Evolutionary conservation across 2,888 invertebrate species (phyloP).

Genomic region (Tiliacea citrago): DNA sequence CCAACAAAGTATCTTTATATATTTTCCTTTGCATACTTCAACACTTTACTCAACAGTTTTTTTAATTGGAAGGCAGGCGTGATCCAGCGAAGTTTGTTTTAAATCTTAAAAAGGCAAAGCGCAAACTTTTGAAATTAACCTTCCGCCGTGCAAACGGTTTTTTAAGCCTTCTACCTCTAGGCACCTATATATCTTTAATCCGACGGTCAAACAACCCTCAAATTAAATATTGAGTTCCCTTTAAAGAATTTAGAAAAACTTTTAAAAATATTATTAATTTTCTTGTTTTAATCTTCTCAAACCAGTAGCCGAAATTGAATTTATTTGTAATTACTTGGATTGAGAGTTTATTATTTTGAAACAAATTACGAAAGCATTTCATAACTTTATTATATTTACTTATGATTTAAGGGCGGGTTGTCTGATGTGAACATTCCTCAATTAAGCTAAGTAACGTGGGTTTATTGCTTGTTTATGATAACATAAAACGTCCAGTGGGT

Average conservation of each 20-base stretch:
- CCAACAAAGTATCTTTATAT: constrained; percentile 13
- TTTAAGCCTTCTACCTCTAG: constrained; percentile 32
- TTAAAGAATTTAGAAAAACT: constrained; percentile 49
- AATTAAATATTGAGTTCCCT: constrained; percentile 47
- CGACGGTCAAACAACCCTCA: constrained; percentile 32
- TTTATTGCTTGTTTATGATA: constrained; percentile 32
- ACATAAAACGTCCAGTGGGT: constrained; percentile 16
- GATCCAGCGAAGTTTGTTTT: constrained; percentile 43
- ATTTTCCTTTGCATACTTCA: constrained; percentile 32
- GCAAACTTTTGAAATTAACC: constrained; percentile 56
- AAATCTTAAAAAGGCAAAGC: constrained; percentile 51
- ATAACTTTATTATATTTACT: constrained; percentile 37
- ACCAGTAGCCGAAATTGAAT: constrained; percentile 49
- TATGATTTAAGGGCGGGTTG: neutral
- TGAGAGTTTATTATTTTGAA: constrained; percentile 39
- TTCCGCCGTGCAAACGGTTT: constrained; percentile 24
- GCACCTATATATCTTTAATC: constrained; percentile 29
- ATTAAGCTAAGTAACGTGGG: constrained; percentile 22
- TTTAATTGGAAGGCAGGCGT: constrained; percentile 36
- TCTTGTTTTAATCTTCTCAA: constrained; percentile 40
- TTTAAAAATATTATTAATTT: constrained; percentile 46
- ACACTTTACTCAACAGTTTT: constrained; percentile 14
- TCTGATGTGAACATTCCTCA: neutral
- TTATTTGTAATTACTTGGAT: constrained; percentile 54
- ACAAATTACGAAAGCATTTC: constrained; percentile 36